These are phyloP conservation scores for Strix aluco DNA, from an alignment of 2,113 vertebrate genomes.

Conservation along the genomic window DNA sequence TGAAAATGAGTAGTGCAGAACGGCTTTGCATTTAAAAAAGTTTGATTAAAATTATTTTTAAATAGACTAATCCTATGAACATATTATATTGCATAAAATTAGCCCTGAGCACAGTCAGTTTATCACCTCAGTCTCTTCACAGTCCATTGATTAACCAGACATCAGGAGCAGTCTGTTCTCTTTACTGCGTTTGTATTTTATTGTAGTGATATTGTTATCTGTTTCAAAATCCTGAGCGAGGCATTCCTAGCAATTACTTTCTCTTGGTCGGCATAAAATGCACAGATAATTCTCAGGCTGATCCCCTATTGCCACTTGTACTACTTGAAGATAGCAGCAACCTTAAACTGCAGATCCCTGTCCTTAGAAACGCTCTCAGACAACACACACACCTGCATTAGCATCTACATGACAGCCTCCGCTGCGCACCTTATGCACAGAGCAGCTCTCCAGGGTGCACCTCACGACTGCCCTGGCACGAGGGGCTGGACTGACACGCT, in stretches of 20 bases:
- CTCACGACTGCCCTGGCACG: rapidly evolving
- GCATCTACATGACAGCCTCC: neutral
- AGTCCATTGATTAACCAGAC: slow-evolving; percentile 70
- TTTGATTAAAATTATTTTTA: slow-evolving; percentile 71
- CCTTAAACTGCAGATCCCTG: slow-evolving; percentile 22
- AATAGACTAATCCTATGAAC: slow-evolving; percentile 70
- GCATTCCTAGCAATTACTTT: slow-evolving; percentile 37
- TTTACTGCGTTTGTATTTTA: slow-evolving; percentile 1
- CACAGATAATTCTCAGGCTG: slow-evolving; percentile 28
- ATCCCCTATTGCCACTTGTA: neutral
- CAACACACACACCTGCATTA: neutral
- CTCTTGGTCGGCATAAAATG: slow-evolving; percentile 19
- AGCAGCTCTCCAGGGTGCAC: neutral
- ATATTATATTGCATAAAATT: slow-evolving; percentile 68
- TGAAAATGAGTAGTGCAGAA: slow-evolving; percentile 55
- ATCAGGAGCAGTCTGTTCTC: slow-evolving; percentile 20
- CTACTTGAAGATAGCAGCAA: slow-evolving; percentile 27
- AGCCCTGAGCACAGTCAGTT: slow-evolving; percentile 66
- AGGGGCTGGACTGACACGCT: neutral
- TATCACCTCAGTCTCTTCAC: slow-evolving; percentile 72
- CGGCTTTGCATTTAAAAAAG: slow-evolving; percentile 57
- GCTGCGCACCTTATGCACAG: rapidly evolving
- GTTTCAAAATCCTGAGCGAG: neutral
- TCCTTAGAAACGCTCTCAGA: slow-evolving; percentile 10
- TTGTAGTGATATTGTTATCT: neutral